Percentiles rank a stretch among this genome's conserved stretches.
phyloP scores from a whole-genome alignment of 2,113 vertebrate species.

The Tachysurus fulvidraco region DNA sequence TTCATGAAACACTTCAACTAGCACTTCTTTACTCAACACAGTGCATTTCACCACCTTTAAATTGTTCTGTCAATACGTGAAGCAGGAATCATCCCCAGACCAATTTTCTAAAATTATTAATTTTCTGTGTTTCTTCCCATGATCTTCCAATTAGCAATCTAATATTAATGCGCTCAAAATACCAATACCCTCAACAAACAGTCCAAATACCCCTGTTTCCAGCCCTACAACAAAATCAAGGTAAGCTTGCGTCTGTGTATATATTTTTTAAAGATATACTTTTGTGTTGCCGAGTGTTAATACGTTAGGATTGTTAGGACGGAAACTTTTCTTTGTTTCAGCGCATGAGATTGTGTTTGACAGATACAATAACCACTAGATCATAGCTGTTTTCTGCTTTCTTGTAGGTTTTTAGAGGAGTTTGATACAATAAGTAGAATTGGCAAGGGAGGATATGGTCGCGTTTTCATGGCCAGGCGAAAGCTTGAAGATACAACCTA shows the following conservation, averaged over 20 bases:
- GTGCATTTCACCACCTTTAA: not conserved
- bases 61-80: not conserved
- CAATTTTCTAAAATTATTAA: not conserved
- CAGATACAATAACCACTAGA: not conserved
- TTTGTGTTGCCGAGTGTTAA: not conserved
- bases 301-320: not conserved
- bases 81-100: not conserved
- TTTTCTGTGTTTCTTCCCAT: not conserved
- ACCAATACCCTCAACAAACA: not conserved
- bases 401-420: slow-evolving; percentile 64
- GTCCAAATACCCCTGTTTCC: not conserved
- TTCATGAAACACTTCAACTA: no score
- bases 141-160: slow-evolving; percentile 39
- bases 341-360: not conserved
- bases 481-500: slow-evolving; percentile 51
- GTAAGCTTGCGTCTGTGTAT: slow-evolving; percentile 32
- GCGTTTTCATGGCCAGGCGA: slow-evolving; percentile 67
- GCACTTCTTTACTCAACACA: no score
- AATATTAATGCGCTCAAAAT: slow-evolving; percentile 39
- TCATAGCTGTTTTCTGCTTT: not conserved
- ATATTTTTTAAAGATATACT: not conserved
- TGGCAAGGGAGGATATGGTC: slow-evolving; percentile 68
- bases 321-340: not conserved
- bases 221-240: slow-evolving; percentile 43
- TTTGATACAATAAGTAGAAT: slow-evolving; percentile 61